Conservation (phyloP, 2,113 vertebrate genomes). For the Clarias batrachus region DNA sequence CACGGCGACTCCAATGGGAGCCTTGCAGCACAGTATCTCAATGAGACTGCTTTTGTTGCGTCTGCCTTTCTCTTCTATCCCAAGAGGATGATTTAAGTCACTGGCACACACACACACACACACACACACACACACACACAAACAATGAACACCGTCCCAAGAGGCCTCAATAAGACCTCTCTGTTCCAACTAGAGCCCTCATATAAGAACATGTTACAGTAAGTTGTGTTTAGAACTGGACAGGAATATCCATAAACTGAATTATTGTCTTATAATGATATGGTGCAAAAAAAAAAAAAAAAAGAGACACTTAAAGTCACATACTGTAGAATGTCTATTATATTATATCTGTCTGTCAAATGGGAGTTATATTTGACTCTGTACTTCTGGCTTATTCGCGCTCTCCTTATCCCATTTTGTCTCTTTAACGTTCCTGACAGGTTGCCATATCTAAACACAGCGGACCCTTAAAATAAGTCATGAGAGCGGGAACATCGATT, state of each 20-base stretch:
- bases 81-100: conserved; percentile 43
- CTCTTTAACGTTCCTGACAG: background rate
- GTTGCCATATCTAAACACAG: background rate
- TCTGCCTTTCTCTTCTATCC: conserved; percentile 41
- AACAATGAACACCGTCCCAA: background rate
- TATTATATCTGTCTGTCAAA: background rate
- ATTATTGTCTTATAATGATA: background rate
- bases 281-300: background rate
- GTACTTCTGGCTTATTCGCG: background rate
- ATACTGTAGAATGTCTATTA: background rate
- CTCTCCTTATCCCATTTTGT: background rate
- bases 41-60: conserved; percentile 52
- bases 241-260: background rate
- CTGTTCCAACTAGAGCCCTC: background rate
- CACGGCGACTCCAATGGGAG: conserved; percentile 43
- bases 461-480: background rate
- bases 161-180: conserved; percentile 22
- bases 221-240: background rate
- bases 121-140: conserved; percentile 5
- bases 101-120: conserved; percentile 19
- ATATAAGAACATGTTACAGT: background rate
- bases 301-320: background rate
- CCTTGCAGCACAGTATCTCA: conserved; percentile 41
- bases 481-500: background rate
- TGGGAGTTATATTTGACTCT: background rate